These are phyloP conservation scores for Drosophila mimetica DNA, from an alignment of 2,888 invertebrate genomes.

Conservation along the genomic window DNA sequence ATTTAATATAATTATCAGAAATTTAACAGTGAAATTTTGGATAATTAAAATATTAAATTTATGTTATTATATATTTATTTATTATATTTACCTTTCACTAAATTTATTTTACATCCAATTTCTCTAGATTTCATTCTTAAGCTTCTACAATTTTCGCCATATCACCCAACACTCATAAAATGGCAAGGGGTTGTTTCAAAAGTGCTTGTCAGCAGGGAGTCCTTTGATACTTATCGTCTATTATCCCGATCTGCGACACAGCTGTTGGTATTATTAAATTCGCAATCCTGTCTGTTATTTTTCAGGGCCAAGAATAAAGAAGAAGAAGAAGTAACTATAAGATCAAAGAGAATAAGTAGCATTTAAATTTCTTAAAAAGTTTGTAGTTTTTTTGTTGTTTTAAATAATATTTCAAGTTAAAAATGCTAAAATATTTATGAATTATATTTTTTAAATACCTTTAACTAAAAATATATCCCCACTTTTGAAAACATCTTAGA, in stretches of 20 bases:
- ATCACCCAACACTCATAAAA: conserved; percentile 2
- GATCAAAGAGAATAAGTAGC: not conserved
- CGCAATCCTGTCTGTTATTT: not conserved
- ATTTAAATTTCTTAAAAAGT: too few species aligned
- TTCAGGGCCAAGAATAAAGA: not conserved
- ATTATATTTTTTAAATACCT: too few species aligned
- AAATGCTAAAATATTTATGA: too few species aligned
- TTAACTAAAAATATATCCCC: too few species aligned
- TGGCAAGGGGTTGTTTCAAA: conserved; percentile 1
- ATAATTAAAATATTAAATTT: not conserved
- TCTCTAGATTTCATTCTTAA: not conserved
- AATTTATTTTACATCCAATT: too few species aligned
- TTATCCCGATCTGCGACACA: conserved; percentile 12
- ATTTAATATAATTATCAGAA: not conserved
- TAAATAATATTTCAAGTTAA: not conserved
- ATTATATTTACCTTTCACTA: too few species aligned
- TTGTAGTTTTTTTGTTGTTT: not conserved
- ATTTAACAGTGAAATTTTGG: too few species aligned
- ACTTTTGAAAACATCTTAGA: too few species aligned
- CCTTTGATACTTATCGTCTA: conserved; percentile 12
- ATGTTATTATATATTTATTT: not conserved
- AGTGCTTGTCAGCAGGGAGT: not conserved
- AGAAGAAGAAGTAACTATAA: not conserved
- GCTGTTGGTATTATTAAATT: conserved; percentile 13
- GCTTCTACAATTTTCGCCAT: not conserved